phyloP scores from a whole-genome alignment of 1,140 invertebrate genomes.

The Cheumatopsyche charites region DNA sequence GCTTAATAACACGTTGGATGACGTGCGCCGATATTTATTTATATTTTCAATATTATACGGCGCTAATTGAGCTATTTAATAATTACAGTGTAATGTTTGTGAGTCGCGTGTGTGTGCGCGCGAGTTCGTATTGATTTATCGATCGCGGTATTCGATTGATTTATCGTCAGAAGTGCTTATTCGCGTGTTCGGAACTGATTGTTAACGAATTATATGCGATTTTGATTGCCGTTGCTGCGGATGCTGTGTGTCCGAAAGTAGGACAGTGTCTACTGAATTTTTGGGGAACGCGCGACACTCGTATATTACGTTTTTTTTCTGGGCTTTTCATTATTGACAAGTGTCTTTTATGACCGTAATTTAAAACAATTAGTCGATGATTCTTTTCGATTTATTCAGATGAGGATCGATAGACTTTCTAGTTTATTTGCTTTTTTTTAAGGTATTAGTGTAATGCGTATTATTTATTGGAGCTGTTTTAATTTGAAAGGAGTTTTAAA shows the following conservation, averaged over 20 bases:
- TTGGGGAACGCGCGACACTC: not conserved
- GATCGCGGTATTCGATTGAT: conserved; percentile 3
- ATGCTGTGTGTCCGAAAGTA: conserved; percentile 1
- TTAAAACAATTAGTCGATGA: conserved; percentile 22
- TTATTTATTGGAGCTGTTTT: conserved; percentile 1
- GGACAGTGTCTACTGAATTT: not conserved
- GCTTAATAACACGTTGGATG: conserved; percentile 20
- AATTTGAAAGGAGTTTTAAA: not conserved
- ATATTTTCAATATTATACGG: conserved; percentile 21
- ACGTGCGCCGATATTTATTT: conserved; percentile 24
- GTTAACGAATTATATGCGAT: conserved; percentile 25
- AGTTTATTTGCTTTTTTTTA: not conserved
- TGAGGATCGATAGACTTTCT: not conserved
- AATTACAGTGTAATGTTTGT: conserved; percentile 8
- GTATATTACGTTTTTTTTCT: not conserved
- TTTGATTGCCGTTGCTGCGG: not conserved
- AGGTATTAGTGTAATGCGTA: not conserved
- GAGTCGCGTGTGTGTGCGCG: not conserved
- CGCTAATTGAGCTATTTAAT: conserved; percentile 25
- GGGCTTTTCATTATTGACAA: not conserved
- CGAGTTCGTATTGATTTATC: conserved; percentile 14
- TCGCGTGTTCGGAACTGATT: conserved; percentile 5
- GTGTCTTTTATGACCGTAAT: conserved; percentile 18
- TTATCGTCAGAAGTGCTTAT: conserved; percentile 14
- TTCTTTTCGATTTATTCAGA: not conserved